These are phyloP conservation scores for Parauchenoglanis ngamensis DNA, from an alignment of 2,797 vertebrate genomes.

Conservation along the genomic window DNA sequence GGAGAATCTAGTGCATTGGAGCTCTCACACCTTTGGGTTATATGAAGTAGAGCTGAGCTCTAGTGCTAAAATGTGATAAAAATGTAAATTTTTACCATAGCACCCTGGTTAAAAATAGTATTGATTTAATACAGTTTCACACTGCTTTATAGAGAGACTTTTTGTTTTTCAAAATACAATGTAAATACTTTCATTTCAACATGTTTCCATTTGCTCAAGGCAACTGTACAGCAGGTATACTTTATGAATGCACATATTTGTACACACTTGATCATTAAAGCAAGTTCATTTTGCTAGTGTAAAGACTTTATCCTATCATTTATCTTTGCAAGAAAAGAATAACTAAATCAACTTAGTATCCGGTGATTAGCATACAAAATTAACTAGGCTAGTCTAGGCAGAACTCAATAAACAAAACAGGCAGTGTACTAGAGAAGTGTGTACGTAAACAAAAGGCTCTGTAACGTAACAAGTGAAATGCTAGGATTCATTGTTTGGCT, in stretches of 20 bases:
- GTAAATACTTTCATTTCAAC: not conserved
- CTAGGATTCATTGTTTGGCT: not conserved
- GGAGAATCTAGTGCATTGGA: not conserved
- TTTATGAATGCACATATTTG: not conserved
- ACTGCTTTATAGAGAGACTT: not conserved
- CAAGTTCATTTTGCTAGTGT: not conserved
- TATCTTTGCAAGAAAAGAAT: not conserved
- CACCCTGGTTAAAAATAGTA: constrained; percentile 5
- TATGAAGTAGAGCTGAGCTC: constrained; percentile 2
- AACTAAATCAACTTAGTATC: not conserved
- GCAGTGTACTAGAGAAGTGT: not conserved
- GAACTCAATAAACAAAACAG: not conserved
- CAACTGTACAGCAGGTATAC: no score
- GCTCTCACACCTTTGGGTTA: not conserved
- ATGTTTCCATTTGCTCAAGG: not conserved
- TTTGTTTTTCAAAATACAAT: not conserved
- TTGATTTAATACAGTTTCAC: not conserved
- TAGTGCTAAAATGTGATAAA: not conserved
- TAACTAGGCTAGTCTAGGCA: not conserved
- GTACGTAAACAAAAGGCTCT: not conserved
- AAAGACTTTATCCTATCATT: not conserved
- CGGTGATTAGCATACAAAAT: not conserved
- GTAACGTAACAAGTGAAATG: not conserved
- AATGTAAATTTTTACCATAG: not conserved
- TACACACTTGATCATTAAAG: not conserved